phyloP scores from a whole-genome alignment of 2,797 vertebrate genomes.

The Peromyscus aztecus region DNA sequence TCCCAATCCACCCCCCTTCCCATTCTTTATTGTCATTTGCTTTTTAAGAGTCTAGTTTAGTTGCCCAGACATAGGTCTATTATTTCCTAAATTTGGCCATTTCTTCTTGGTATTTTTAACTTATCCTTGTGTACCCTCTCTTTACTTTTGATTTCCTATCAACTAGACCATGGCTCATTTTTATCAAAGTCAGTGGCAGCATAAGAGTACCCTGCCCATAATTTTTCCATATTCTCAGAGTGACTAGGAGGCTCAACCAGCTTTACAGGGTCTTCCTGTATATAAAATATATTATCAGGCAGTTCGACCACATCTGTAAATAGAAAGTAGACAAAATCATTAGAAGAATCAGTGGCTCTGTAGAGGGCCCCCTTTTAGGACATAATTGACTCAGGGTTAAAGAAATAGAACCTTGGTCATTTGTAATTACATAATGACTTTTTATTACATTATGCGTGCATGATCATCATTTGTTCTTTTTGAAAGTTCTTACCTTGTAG shows the following conservation, averaged over 20 bases:
- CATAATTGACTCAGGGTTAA: conserved; percentile 32
- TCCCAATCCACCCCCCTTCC: too few relatives aligned
- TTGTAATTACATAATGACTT: conserved; percentile 56
- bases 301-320: conserved; percentile 41
- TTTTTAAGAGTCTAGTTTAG: conserved; percentile 43
- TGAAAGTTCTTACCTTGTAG: conserved; percentile 52
- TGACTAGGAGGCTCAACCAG: background rate
- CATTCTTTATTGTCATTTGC: background rate
- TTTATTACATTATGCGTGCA: conserved; percentile 12
- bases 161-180: conserved; percentile 47
- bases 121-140: background rate
- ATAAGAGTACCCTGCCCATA: conserved; percentile 19
- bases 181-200: background rate
- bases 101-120: conserved; percentile 39
- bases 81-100: conserved; percentile 39
- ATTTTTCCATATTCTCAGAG: conserved; percentile 55
- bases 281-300: conserved; percentile 58
- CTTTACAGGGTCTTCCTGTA: conserved; percentile 39
- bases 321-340: conserved; percentile 26
- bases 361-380: conserved; percentile 31
- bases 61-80: background rate
- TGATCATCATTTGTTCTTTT: conserved; percentile 56
- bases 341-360: conserved; percentile 17
- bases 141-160: background rate
- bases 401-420: conserved; percentile 37